These are phyloP conservation scores for Drosophila takahashii DNA, from an alignment of 1,140 invertebrate species.

Conservation along the genomic window DNA sequence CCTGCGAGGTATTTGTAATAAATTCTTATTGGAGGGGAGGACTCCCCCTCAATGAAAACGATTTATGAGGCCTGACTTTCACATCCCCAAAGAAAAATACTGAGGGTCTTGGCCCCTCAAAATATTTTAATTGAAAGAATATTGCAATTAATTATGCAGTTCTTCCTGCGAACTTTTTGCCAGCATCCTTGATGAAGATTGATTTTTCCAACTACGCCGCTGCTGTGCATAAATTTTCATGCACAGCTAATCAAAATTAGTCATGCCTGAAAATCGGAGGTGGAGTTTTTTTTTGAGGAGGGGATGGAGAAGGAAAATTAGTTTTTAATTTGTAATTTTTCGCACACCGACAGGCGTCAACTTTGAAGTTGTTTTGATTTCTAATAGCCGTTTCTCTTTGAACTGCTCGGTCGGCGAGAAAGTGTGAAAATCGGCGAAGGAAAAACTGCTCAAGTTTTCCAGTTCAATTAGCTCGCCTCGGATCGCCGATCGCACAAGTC, in stretches of 20 bases:
- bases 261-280: constrained; percentile 34
- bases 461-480: constrained; percentile 53
- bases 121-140: constrained; percentile 62
- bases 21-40: constrained; percentile 63
- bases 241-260: constrained; percentile 71
- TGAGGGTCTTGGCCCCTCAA: neutral
- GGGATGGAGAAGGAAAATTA: constrained; percentile 49
- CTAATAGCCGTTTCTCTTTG: constrained; percentile 54
- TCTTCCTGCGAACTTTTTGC: constrained; percentile 17
- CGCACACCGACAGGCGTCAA: constrained; percentile 41
- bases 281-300: constrained; percentile 10
- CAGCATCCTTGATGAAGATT: constrained; percentile 65
- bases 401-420: constrained; percentile 49
- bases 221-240: constrained; percentile 29
- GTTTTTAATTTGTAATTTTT: constrained; percentile 65
- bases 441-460: constrained; percentile 52
- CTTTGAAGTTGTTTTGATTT: constrained; percentile 72
- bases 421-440: constrained; percentile 49
- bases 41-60: neutral
- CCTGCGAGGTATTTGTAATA: constrained; percentile 49
- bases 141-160: constrained; percentile 48
- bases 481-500: constrained; percentile 43
- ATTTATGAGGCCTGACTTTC: constrained; percentile 41
- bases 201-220: constrained; percentile 47
- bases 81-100: neutral